Conservation (phyloP, 2,113 vertebrate species). For the Puma concolor region DNA sequence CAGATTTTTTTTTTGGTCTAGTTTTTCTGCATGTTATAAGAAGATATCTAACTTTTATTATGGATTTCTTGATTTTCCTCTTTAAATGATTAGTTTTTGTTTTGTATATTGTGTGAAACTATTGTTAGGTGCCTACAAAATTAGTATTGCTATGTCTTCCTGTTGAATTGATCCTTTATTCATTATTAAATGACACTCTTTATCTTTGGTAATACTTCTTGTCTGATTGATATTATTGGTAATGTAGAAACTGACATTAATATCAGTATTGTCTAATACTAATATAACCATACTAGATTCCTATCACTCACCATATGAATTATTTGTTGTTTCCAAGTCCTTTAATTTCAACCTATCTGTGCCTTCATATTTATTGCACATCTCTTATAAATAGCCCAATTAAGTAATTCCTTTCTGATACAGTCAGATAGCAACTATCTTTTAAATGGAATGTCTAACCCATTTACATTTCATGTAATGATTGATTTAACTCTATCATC, state of each 20-base stretch:
- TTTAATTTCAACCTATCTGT: not conserved
- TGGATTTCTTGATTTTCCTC: not conserved
- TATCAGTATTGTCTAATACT: not conserved
- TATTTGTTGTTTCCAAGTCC: not conserved
- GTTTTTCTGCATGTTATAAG: not conserved
- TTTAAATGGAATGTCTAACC: not conserved
- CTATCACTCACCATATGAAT: not conserved
- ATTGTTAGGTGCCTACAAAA: not conserved
- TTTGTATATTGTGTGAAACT: not conserved
- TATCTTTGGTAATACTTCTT: not conserved
- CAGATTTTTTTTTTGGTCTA: not conserved
- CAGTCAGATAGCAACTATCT: not conserved
- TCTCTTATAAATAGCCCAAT: not conserved
- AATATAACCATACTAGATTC: not conserved
- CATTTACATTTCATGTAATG: not conserved
- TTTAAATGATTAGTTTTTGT: not conserved
- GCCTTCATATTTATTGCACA: not conserved
- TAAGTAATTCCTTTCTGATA: not conserved
- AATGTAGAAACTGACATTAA: not conserved
- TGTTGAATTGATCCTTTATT: not conserved
- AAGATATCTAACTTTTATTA: not conserved
- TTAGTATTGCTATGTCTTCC: not conserved
- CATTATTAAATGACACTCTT: not conserved
- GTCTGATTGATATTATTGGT: not conserved
- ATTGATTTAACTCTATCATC: not conserved